These are phyloP conservation scores for Parambassis ranga DNA, from an alignment of 2,797 vertebrate species.

Conservation along the genomic window DNA sequence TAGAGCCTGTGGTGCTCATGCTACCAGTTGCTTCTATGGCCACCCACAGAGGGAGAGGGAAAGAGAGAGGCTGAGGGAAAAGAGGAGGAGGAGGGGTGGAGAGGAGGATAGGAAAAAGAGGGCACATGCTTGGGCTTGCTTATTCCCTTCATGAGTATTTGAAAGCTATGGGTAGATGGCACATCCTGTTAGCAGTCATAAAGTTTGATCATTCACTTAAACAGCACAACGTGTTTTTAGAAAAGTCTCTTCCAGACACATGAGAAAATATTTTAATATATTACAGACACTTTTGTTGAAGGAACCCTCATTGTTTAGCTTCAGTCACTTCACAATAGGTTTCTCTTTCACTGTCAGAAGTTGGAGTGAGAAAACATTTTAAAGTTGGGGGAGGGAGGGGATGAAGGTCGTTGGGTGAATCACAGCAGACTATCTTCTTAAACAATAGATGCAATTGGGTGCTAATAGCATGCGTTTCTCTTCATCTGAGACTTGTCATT, in stretches of 20 bases:
- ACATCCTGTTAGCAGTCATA: background rate
- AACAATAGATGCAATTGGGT: slow-evolving; percentile 37
- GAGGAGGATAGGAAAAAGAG: background rate
- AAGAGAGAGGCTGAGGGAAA: background rate
- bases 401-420: slow-evolving; percentile 40
- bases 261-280: no score
- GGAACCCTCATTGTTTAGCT: background rate
- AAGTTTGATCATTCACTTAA: background rate
- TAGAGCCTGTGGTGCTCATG: slow-evolving; percentile 32
- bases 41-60: slow-evolving; percentile 65
- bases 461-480: slow-evolving; percentile 14
- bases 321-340: slow-evolving; percentile 17
- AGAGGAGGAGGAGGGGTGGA: background rate
- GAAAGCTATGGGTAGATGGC: slow-evolving; percentile 18
- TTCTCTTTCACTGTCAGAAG: slow-evolving; percentile 30
- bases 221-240: background rate
- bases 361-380: slow-evolving; percentile 37
- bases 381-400: slow-evolving; percentile 27
- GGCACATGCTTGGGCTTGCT: slow-evolving; percentile 70
- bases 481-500: no score
- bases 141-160: slow-evolving; percentile 1
- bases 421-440: slow-evolving; percentile 18
- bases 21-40: slow-evolving; percentile 66
- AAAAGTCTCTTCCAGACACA: no score
- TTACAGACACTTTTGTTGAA: background rate